phyloP scores from a whole-genome alignment of 2,888 invertebrate species.

The Halictus quadricinctus region DNA sequence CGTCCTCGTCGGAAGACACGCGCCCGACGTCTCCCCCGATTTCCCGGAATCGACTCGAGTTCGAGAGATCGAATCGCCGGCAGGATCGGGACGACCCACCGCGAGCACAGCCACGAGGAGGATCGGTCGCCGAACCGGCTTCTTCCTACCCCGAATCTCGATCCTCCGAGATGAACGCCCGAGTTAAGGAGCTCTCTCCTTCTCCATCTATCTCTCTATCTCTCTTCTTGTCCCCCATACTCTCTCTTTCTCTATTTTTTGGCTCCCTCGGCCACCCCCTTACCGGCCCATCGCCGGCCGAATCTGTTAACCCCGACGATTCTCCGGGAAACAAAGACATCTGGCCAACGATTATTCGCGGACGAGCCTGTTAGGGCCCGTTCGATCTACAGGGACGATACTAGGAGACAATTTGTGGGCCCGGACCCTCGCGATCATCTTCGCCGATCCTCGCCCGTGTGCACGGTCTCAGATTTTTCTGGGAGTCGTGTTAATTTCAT shows the following conservation, averaged over 20 bases:
- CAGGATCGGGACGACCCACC: conserved; percentile 66
- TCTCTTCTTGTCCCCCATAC: neutral
- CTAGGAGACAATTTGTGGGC: conserved; percentile 50
- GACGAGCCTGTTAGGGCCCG: conserved; percentile 16
- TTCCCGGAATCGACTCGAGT: conserved; percentile 70
- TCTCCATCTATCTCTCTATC: neutral
- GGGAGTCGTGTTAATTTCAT: neutral
- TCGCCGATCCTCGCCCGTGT: neutral
- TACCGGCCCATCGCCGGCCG: conserved; percentile 25
- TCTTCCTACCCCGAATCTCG: conserved; percentile 45
- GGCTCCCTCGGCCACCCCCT: neutral
- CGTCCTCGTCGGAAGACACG: conserved; percentile 76
- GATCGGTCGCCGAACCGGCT: conserved; percentile 59
- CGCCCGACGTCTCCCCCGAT: conserved; percentile 73
- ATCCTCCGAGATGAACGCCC: conserved; percentile 57
- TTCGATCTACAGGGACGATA: conserved; percentile 26
- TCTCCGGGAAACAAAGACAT: conserved; percentile 56
- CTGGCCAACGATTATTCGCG: conserved; percentile 50
- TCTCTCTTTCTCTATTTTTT: neutral
- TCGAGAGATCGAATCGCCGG: conserved; percentile 65
- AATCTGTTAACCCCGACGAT: conserved; percentile 50
- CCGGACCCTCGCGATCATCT: conserved; percentile 37
- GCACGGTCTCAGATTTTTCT: neutral
- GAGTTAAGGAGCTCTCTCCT: conserved; percentile 55
- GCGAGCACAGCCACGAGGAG: conserved; percentile 53